Base-by-base conservation (phyloP, 2,888 invertebrate species). In the Gibbula magus region DNA sequence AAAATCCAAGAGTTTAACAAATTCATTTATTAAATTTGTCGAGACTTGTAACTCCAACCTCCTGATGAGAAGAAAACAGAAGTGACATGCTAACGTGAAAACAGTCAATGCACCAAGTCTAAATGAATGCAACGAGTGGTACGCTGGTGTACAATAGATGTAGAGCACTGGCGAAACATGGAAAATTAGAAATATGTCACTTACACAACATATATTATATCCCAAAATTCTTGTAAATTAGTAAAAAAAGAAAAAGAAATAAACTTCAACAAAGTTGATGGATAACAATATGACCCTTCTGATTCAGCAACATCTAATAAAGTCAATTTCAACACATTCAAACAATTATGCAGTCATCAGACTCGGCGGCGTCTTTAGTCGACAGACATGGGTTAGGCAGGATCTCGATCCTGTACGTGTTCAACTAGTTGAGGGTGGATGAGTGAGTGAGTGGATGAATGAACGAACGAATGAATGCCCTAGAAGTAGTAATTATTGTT, bases 251-350 rank as follows among this genome's bases (percentile, higher is more conserved):
- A 70, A 70, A 66, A 56, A 20, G 56, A 56, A n/a, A 39, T n/a
- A n/a, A 39, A 70, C 70, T 20, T 70, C 70, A 70, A 70, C 70
- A 70, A 70, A 70, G 70, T 70, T n/a, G 70, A 70, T 70, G 70
- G 39, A 70, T 70, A 70, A 70, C 70, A 70, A 70, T 35, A 70
- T 35, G 70, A 70, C 20, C 70, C n/a, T 35, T 70, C 70, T 70
- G 22, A 18, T 20, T 32, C 39, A 16, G 70, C 25, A 61, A 61
- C 61, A 61, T 61, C 29, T 61, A 29, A 45, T 32, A 61, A 25
- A 29, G 61, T 61, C 61, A 61, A 61, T n/a, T 70, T 70, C 70
- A 70, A 70, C 29, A 70, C 70, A 35, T 70, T 32, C 20, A 32
- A 70, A 70, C 61, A 61, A 70, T 70, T 35, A 70, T 70, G 70